Evolutionary conservation across 1,140 invertebrate genomes (phyloP), one percentile per base, ranked within the genome.

Genomic region (Trichonephila inaurata): DNA sequence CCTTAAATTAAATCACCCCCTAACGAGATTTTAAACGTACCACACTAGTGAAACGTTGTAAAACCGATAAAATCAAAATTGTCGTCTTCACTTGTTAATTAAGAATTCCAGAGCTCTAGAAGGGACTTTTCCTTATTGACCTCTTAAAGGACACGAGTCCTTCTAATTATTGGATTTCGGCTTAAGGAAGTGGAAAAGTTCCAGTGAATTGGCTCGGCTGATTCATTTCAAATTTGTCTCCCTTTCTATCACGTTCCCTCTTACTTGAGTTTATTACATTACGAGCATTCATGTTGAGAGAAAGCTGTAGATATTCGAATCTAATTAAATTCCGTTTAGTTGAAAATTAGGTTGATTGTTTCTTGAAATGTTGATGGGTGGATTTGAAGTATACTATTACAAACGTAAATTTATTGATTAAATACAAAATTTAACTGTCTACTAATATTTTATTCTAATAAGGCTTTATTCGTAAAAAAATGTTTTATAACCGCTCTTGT

Each of bases 1-100:
- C 10, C 7, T 77, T 16, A 77, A 87, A 64, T 87, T 87, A 87
- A 87, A 87, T 87, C 28, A 28, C 61, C 85, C 85, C 33, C 40
- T 87, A 77, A 77, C 33, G 72, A 77, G 72, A 40, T 33, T 77
- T 77, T 77, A 77, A 77, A 77, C 72, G 28, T 28, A 12, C 72
- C 72, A 18, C 28, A n/a, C 33, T 6, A 28, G 3, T 77, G 1
- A 69, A 69, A 12, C 21, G 66, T n/a, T 2, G 64, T 21, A 66
- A 10, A n/a, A 14, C 62, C 62, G 21, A 64, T 64, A 64, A 19
- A 64, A 64, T 12, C 62, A 64, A 64, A 64, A 64, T 64, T 64
- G 62, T 0, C 62, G 62, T 21, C 21, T 64, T 64, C 16, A 0
- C 62, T 21, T 18, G 62, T 19, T 64, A 64, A 64, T 64, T 64